Percentiles rank a stretch among this genome's conserved stretches.
phyloP scores from a whole-genome alignment of 2,797 vertebrate species.

The Parotocinclus haroldoi region DNA sequence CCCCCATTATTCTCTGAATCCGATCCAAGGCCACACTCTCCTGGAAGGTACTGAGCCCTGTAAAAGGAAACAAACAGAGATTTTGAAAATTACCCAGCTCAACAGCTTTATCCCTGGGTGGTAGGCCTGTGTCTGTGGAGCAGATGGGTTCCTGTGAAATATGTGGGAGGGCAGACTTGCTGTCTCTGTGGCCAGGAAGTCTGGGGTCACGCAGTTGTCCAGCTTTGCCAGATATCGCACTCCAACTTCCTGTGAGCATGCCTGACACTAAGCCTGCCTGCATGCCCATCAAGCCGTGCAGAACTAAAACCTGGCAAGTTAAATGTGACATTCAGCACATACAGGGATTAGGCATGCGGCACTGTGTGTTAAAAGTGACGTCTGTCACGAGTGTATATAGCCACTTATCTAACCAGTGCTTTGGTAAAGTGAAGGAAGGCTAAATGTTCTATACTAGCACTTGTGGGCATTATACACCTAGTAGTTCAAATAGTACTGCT shows the following conservation, averaged over 20 bases:
- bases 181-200: constrained; percentile 60
- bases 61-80: constrained; percentile 53
- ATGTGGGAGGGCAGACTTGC: constrained; percentile 56
- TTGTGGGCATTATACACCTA: too few relatives aligned
- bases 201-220: constrained; percentile 56
- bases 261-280: constrained; percentile 34
- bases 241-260: constrained; percentile 48
- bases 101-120: constrained; percentile 55
- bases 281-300: constrained; percentile 21
- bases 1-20: constrained; percentile 81
- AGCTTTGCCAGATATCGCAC: constrained; percentile 55
- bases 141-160: constrained; percentile 64
- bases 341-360: constrained; percentile 22
- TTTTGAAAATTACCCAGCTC: constrained; percentile 47
- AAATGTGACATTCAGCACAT: constrained; percentile 29
- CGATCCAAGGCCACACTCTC: constrained; percentile 81
- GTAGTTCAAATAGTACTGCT: too few relatives aligned
- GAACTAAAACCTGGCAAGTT: constrained; percentile 25
- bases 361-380: constrained; percentile 1
- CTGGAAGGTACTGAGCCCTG: constrained; percentile 81
- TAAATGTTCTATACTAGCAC: too few relatives aligned
- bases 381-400: constrained; percentile 1
- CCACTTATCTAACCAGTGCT: neutral
- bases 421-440: constrained; percentile 8
- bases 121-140: constrained; percentile 53